Percentiles rank a stretch among this genome's conserved stretches.
Conservation (phyloP, 1,140 invertebrate species). For the Pseudomyrmex flavicornis region DNA sequence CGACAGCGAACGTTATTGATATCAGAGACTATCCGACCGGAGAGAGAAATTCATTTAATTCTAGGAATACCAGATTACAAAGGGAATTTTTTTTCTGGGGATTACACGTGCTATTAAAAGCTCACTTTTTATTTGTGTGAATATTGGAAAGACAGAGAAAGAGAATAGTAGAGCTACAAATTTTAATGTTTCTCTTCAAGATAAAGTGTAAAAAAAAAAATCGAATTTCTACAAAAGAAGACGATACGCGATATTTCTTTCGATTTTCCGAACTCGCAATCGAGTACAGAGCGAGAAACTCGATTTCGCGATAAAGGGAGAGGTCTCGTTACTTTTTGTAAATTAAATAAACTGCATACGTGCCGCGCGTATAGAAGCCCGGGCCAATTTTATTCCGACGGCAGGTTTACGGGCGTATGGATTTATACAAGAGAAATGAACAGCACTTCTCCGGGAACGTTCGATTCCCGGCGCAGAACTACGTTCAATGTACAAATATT, state of each 20-base stretch:
- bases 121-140: neutral
- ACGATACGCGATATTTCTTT: neutral
- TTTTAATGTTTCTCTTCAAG: neutral
- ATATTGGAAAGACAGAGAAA: neutral
- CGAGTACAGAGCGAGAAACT: neutral
- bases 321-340: slow-evolving; percentile 38
- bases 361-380: slow-evolving; percentile 56
- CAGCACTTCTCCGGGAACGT: slow-evolving; percentile 53
- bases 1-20: slow-evolving; percentile 39
- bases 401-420: slow-evolving; percentile 51
- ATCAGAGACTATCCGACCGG: neutral
- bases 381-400: slow-evolving; percentile 51
- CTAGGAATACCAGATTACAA: neutral
- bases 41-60: slow-evolving; percentile 35
- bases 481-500: slow-evolving; percentile 54
- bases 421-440: slow-evolving; percentile 57
- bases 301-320: slow-evolving; percentile 38
- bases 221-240: neutral
- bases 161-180: neutral
- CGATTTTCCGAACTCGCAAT: slow-evolving; percentile 7
- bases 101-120: slow-evolving; percentile 11
- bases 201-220: too few relatives aligned
- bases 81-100: neutral
- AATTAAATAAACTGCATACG: slow-evolving; percentile 59
- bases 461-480: slow-evolving; percentile 44